Conservation (phyloP, 2,113 vertebrate genomes). For the Cyprinus carpio region DNA sequence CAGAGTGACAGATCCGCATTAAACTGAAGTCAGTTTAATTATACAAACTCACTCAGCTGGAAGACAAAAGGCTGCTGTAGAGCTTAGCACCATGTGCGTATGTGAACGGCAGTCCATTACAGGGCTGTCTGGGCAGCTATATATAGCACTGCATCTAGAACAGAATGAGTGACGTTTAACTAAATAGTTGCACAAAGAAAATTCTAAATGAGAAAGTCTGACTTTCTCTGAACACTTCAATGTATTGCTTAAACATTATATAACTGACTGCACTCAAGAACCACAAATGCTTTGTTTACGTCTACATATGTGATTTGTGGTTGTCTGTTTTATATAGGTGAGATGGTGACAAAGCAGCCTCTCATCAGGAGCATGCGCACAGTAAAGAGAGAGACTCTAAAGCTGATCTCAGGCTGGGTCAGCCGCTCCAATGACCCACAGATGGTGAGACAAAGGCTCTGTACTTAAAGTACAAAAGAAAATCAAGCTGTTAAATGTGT, state of each 20-base stretch:
- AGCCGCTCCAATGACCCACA: constrained; percentile 97
- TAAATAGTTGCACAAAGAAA: not conserved
- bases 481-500: too few species aligned
- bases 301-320: not conserved
- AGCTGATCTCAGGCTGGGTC: constrained; percentile 98
- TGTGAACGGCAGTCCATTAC: constrained; percentile 8
- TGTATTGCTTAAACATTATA: not conserved
- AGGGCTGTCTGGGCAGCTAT: not conserved
- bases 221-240: too few species aligned
- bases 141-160: constrained; percentile 6
- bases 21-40: constrained; percentile 11
- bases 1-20: not conserved
- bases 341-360: constrained; percentile 98
- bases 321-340: constrained; percentile 74
- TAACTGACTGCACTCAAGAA: not conserved
- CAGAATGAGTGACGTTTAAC: constrained; percentile 5
- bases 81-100: not conserved
- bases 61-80: not conserved
- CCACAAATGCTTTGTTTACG: too few species aligned
- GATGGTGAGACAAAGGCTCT: too few species aligned
- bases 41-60: not conserved
- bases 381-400: constrained; percentile 97
- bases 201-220: not conserved
- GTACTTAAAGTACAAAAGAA: too few species aligned
- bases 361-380: constrained; percentile 98